Percentiles rank a stretch among this genome's conserved stretches.
Conservation (phyloP, 2,797 vertebrate species). For the Eleutherodactylus coqui region DNA sequence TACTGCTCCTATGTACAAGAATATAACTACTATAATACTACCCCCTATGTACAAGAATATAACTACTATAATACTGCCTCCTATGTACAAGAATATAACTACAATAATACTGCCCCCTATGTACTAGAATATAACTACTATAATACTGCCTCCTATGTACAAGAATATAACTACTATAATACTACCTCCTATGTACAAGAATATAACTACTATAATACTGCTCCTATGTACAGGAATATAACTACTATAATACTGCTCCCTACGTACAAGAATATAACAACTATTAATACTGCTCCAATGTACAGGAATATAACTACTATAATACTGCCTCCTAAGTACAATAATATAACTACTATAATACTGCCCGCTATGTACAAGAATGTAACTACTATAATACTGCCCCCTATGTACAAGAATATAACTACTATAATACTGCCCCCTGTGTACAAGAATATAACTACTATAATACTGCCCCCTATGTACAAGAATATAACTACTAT, state of each 20-base stretch:
- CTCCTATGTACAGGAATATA: too few species aligned
- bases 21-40: conserved; percentile 1
- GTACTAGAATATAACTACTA: neutral
- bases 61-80: neutral
- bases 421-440: too few species aligned
- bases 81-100: conserved; percentile 5
- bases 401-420: too few species aligned
- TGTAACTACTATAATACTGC: too few species aligned
- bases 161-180: conserved; percentile 5
- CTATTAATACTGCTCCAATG: too few species aligned
- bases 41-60: neutral
- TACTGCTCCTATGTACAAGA: neutral
- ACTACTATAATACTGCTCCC: too few species aligned
- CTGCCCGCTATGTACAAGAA: neutral
- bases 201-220: too few species aligned
- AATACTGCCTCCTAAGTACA: neutral
- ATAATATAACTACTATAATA: conserved; percentile 1
- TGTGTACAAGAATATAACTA: too few species aligned
- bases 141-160: neutral
- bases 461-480: too few species aligned
- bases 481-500: too few species aligned
- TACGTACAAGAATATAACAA: too few species aligned
- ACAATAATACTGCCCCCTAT: neutral
- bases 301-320: too few species aligned
- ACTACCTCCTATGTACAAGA: neutral